A percentile compares a stretch with the other conserved stretches of the same genome.
These are phyloP conservation scores for Drosophila mojavensis DNA, from an alignment of 1,140 invertebrate genomes.

Conservation along the genomic window DNA sequence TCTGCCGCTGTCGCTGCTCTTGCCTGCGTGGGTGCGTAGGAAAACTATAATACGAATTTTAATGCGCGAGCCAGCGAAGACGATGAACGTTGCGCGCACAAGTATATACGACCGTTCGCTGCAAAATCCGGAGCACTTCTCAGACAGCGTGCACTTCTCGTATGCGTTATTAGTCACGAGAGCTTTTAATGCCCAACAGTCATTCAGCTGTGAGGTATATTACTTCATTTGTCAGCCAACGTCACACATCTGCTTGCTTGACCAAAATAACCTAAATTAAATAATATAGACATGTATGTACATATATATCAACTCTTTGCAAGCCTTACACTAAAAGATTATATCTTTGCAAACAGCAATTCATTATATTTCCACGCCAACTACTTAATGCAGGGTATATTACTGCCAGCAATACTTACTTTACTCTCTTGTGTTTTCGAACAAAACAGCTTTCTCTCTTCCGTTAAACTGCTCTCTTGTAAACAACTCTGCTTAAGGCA, in stretches of 20 bases:
- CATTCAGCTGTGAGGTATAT: background rate
- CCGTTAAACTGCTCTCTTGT: conserved; percentile 23
- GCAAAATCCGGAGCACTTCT: conserved; percentile 80
- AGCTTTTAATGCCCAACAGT: conserved; percentile 51
- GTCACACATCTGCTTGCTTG: background rate
- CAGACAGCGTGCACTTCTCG: conserved; percentile 63
- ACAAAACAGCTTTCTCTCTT: conserved; percentile 22
- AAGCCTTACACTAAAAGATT: background rate
- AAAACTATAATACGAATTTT: conserved; percentile 32
- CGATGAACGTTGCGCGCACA: conserved; percentile 52
- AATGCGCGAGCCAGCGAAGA: conserved; percentile 50
- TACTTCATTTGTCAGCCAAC: background rate
- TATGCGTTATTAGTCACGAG: conserved; percentile 54
- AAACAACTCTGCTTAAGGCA: conserved; percentile 31
- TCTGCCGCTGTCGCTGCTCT: conserved; percentile 6
- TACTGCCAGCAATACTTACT: background rate
- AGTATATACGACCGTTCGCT: conserved; percentile 68
- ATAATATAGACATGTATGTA: background rate
- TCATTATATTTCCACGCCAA: background rate
- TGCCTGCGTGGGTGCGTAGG: conserved; percentile 59
- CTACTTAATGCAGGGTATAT: conserved; percentile 22
- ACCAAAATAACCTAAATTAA: background rate
- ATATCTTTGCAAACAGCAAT: background rate
- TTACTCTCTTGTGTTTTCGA: background rate
- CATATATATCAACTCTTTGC: background rate